Percentiles rank a stretch among this genome's conserved stretches.
Conservation (phyloP, 1,140 invertebrate species). For the Lasaia peninsularis region DNA sequence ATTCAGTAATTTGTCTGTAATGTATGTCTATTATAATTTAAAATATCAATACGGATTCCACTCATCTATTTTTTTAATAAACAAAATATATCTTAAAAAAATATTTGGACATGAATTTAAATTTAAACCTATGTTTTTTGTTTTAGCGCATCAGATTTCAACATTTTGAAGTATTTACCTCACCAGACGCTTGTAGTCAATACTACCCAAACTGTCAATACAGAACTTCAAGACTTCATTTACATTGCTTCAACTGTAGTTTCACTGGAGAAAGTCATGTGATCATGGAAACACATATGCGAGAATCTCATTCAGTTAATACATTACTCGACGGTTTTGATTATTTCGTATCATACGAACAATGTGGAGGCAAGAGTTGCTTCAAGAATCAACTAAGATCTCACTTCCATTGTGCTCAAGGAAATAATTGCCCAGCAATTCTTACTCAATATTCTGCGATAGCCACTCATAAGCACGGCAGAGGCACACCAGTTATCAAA, state of each 20-base stretch:
- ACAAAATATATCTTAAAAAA: neutral
- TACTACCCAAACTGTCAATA: slow-evolving; percentile 63
- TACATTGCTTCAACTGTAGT: slow-evolving; percentile 69
- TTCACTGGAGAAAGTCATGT: slow-evolving; percentile 60
- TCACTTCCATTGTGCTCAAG: slow-evolving; percentile 73
- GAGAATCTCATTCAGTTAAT: slow-evolving; percentile 59
- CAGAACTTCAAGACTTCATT: slow-evolving; percentile 54
- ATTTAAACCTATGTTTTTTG: slow-evolving; percentile 22
- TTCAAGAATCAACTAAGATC: slow-evolving; percentile 64
- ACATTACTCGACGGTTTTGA: slow-evolving; percentile 72
- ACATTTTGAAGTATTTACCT: slow-evolving; percentile 71
- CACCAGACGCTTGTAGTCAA: slow-evolving; percentile 54
- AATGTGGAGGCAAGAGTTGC: slow-evolving; percentile 70
- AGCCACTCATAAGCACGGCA: slow-evolving; percentile 68
- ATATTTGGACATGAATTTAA: neutral
- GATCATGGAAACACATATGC: slow-evolving; percentile 68
- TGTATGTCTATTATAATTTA: too few species aligned
- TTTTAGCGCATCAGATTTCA: slow-evolving; percentile 74
- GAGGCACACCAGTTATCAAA: slow-evolving; percentile 63
- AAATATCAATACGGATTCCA: too few species aligned
- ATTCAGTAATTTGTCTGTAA: too few species aligned
- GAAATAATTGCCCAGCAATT: slow-evolving; percentile 67
- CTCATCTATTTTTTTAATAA: too few species aligned
- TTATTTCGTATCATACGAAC: slow-evolving; percentile 62
- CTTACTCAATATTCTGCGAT: slow-evolving; percentile 70